Evolutionary conservation across 2,888 invertebrate species (phyloP).

Genomic region (Dorcus parallelipipedus): DNA sequence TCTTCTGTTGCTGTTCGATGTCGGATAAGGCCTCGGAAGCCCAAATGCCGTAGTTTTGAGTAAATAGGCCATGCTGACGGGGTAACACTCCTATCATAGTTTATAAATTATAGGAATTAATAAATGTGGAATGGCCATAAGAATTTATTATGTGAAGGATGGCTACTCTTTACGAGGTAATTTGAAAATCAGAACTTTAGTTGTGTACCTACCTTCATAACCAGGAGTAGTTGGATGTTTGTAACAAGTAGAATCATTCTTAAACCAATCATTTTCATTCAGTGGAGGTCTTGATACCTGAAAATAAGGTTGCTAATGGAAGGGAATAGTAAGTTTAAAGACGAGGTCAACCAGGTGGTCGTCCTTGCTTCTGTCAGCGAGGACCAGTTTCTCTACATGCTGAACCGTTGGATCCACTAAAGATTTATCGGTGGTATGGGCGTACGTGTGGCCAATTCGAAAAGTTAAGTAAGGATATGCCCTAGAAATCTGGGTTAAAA

Average conservation of each 20-base stretch:
- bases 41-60: conserved; percentile 68
- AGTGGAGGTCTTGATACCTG: conserved; percentile 62
- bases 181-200: no score
- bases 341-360: conserved; percentile 57
- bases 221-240: conserved; percentile 72
- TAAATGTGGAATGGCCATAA: no score
- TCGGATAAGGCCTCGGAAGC: conserved; percentile 72
- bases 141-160: no score
- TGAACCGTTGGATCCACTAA: conserved; percentile 69
- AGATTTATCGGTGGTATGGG: conserved; percentile 69
- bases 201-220: conserved; percentile 60
- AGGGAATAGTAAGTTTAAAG: no score
- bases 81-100: conserved; percentile 61
- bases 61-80: conserved; percentile 61
- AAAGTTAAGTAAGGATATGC: conserved; percentile 68
- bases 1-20: conserved; percentile 62
- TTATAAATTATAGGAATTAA: no score
- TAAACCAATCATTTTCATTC: conserved; percentile 63
- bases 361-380: conserved; percentile 61
- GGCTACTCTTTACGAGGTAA: no score
- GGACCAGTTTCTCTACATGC: conserved; percentile 67
- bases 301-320: neutral
- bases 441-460: conserved; percentile 72
- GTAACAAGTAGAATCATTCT: conserved; percentile 66
- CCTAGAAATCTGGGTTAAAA: no score